A percentile compares a stretch with the other conserved stretches of the same genome.
phyloP scores from a whole-genome alignment of 2,888 invertebrate genomes.

The Lycaena phlaeas region DNA sequence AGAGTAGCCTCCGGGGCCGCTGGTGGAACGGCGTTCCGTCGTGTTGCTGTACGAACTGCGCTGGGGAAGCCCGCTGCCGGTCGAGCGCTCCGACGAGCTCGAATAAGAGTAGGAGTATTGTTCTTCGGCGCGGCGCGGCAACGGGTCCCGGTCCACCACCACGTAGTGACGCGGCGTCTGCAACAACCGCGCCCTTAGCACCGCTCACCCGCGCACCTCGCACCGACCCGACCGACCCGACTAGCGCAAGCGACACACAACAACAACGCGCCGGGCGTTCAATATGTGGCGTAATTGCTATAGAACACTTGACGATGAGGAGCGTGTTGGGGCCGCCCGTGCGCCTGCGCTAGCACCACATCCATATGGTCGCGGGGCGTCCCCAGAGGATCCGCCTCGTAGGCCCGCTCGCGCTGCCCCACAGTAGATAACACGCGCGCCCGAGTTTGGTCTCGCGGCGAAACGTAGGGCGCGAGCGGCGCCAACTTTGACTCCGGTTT shows the following conservation, averaged over 20 bases:
- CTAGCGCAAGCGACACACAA: slow-evolving; percentile 67
- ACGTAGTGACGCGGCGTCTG: slow-evolving; percentile 93
- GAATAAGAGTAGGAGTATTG: slow-evolving; percentile 90
- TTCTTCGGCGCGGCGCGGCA: slow-evolving; percentile 80
- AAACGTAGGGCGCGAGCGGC: slow-evolving; percentile 78
- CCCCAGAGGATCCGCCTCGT: slow-evolving; percentile 72
- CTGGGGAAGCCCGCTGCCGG: slow-evolving; percentile 68
- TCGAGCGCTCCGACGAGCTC: slow-evolving; percentile 72
- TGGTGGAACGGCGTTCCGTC: slow-evolving; percentile 79
- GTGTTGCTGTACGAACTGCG: slow-evolving; percentile 77
- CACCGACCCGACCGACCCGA: slow-evolving; percentile 36
- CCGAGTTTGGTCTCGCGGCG: slow-evolving; percentile 77
- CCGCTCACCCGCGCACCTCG: slow-evolving; percentile 31
- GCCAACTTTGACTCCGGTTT: slow-evolving; percentile 71
- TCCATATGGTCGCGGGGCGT: slow-evolving; percentile 78
- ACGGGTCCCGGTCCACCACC: slow-evolving; percentile 84
- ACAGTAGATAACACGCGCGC: slow-evolving; percentile 75
- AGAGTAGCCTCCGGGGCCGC: slow-evolving; percentile 83
- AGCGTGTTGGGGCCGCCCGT: slow-evolving; percentile 66
- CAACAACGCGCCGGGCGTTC: slow-evolving; percentile 31
- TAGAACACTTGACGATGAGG: slow-evolving; percentile 66
- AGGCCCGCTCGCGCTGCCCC: slow-evolving; percentile 70
- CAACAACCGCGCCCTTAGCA: slow-evolving; percentile 67
- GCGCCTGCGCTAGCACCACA: slow-evolving; percentile 74
- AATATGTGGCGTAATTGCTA: slow-evolving; percentile 67